These are phyloP conservation scores for Aplysia californica DNA, from an alignment of 1,140 invertebrate species.

Conservation along the genomic window DNA sequence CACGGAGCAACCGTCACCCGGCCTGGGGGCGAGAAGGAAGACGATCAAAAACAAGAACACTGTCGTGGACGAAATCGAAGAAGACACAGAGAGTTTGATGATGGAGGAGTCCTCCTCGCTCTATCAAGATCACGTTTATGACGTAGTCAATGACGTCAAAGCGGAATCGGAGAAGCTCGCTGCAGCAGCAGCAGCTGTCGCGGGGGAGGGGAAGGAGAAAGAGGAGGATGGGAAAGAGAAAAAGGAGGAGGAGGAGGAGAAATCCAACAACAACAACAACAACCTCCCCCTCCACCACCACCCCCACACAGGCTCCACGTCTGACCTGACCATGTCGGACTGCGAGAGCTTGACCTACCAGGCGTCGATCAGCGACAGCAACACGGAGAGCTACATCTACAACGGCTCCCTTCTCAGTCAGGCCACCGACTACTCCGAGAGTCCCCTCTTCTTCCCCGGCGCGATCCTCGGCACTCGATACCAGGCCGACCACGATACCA, in stretches of 20 bases:
- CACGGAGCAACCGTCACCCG: background rate
- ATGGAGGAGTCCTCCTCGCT: background rate
- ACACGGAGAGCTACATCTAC: conserved; percentile 14
- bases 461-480: background rate
- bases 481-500: too few species aligned
- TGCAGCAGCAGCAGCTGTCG: too few species aligned
- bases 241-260: too few species aligned
- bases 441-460: background rate
- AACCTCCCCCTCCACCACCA: too few species aligned
- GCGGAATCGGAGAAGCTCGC: background rate
- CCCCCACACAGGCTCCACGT: background rate
- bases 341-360: background rate
- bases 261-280: too few species aligned
- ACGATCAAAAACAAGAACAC: background rate
- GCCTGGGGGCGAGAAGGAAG: background rate
- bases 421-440: background rate
- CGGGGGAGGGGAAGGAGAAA: too few species aligned
- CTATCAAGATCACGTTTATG: conserved; percentile 18
- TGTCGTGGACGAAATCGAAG: background rate
- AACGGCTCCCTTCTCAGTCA: conserved; percentile 18
- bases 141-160: conserved; percentile 16
- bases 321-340: background rate
- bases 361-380: conserved; percentile 5
- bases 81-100: background rate
- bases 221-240: too few species aligned